Base-by-base conservation (phyloP, 2,797 vertebrate genomes). In the Fistularia tabacaria region DNA sequence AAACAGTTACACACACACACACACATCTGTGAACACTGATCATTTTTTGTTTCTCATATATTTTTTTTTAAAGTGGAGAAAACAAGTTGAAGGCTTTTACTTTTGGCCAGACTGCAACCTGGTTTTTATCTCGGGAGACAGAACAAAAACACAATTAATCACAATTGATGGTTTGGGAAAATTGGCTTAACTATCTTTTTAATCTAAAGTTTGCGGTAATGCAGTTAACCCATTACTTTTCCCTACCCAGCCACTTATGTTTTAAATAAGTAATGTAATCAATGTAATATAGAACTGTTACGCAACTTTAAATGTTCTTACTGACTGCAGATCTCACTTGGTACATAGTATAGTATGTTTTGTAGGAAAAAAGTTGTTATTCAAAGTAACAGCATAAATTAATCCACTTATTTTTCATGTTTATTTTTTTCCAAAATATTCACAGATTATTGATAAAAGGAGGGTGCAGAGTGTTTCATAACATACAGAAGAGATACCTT, bases 171-270 rank as follows among this genome's bases (percentile, higher is more conserved):
- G 72, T 69, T 59, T 36, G 62, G 68, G 72, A 74, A 82, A 81
- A 85, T 80, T 81, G 71, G 72, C 79, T 80, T 81, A 76, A 72
- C 73, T 65, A 64, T 82, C 66, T 74, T 25, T 66, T 75, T 76
- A 76, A 78, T 69, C 69, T 73, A 60, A 74, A 84, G 73, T 63
- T 62, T 67, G 64, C 49, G 13, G 62, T 62, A 72, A 67, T 74
- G 62, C 67, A 55, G 59, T 56, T 69, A 70, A 71, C 61, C 77
- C 48, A 55, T 71, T 73, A 61, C 67, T 71, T 76, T 73, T 67
- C 46, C 59, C 65, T 74, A 61, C 56, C 52, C 44, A 58, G 46
- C 49, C 62, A 65, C 44, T 41, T 13, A 41, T 51, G 43, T 25
- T 43, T n/a, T 68, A 76, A 80, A 81, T 10, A 43, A 43, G 14